phyloP scores from a whole-genome alignment of 1,140 invertebrate genomes.

The Formica selysi region DNA sequence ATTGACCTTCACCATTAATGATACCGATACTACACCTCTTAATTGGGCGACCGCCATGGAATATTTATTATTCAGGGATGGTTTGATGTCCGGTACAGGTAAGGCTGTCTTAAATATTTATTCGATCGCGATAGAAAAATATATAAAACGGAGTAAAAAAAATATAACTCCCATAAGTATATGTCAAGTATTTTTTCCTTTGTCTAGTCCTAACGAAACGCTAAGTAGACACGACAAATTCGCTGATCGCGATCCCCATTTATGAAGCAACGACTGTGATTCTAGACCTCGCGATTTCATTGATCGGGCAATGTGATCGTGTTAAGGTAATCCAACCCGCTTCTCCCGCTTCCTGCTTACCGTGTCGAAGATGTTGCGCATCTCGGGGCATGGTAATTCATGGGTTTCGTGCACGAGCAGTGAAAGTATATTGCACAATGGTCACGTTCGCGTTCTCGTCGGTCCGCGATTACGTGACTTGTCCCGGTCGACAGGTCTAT shows the following conservation, averaged over 20 bases:
- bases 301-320: slow-evolving; percentile 7
- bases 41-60: slow-evolving; percentile 96
- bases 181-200: too few species aligned
- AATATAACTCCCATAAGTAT: not conserved
- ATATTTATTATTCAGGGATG: slow-evolving; percentile 93
- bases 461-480: slow-evolving; percentile 74
- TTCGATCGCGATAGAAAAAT: not conserved
- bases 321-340: not conserved
- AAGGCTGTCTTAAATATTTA: slow-evolving; percentile 48
- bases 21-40: slow-evolving; percentile 92
- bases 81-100: slow-evolving; percentile 94
- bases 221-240: too few species aligned
- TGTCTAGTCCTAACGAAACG: too few species aligned
- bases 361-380: slow-evolving; percentile 46
- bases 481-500: slow-evolving; percentile 64
- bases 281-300: slow-evolving; percentile 28
- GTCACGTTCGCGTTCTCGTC: slow-evolving; percentile 76
- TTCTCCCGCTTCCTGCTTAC: slow-evolving; percentile 44
- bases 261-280: too few species aligned
- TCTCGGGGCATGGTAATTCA: slow-evolving; percentile 42
- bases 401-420: slow-evolving; percentile 64
- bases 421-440: slow-evolving; percentile 83
- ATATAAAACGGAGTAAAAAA: not conserved
- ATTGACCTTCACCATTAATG: slow-evolving; percentile 92
- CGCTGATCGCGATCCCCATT: too few species aligned